Conservation (phyloP, 2,888 invertebrate species). For the Camptogramma bilineatum region DNA sequence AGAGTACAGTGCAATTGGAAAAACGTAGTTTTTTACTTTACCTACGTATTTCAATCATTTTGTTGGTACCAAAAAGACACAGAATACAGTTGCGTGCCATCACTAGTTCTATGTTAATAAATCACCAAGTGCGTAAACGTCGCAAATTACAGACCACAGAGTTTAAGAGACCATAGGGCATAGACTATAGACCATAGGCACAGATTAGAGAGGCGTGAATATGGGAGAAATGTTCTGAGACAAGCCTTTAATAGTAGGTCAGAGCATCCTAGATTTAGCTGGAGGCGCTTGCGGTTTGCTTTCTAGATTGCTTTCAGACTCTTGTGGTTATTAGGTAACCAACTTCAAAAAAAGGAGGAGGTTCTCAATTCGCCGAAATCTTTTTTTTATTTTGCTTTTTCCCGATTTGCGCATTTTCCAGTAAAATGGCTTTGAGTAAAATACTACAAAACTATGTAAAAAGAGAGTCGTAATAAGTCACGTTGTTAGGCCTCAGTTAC, state of each 20-base stretch:
- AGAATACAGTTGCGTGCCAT: slow-evolving; percentile 2
- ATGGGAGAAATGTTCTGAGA: slow-evolving; percentile 70
- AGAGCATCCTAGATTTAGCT: slow-evolving; percentile 63
- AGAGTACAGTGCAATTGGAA: no score
- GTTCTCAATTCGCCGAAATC: no score
- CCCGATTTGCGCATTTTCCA: background rate
- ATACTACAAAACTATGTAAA: no score
- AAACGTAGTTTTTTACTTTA: no score
- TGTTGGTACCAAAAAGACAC: background rate
- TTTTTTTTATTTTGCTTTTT: no score
- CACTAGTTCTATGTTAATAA: slow-evolving; percentile 73
- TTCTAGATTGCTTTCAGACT: slow-evolving; percentile 54
- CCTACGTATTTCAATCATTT: background rate
- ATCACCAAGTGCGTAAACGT: slow-evolving; percentile 67
- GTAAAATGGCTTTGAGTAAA: background rate
- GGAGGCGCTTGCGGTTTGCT: slow-evolving; percentile 54
- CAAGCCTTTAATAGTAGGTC: slow-evolving; percentile 77
- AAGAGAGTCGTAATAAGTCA: no score
- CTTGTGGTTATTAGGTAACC: slow-evolving; percentile 41
- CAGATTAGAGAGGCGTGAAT: slow-evolving; percentile 53
- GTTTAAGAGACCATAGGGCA: background rate
- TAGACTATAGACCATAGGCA: slow-evolving; percentile 27
- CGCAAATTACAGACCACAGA: slow-evolving; percentile 74
- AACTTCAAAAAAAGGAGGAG: no score
- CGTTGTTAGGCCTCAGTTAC: no score